Percentiles rank a stretch among this genome's conserved stretches.
These are phyloP conservation scores for Meteorus sp. DNA, from an alignment of 1,140 invertebrate genomes.

Conservation along the genomic window DNA sequence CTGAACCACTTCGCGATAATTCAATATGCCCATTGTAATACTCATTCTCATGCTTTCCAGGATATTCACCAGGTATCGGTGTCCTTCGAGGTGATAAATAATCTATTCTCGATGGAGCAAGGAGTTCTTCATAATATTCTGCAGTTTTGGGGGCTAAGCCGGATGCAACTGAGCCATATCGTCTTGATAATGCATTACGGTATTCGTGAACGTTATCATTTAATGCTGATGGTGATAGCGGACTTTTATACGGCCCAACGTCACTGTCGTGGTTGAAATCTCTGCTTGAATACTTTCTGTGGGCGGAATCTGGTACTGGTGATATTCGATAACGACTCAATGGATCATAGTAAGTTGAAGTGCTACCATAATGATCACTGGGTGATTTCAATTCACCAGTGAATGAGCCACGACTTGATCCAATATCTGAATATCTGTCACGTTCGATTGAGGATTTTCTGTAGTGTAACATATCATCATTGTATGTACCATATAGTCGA, in stretches of 20 bases:
- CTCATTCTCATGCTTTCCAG: slow-evolving; percentile 42
- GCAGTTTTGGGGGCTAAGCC: slow-evolving; percentile 43
- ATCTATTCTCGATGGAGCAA: slow-evolving; percentile 44
- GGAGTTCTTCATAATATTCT: slow-evolving; percentile 52
- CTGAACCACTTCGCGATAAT: slow-evolving; percentile 10
- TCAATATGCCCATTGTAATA: slow-evolving; percentile 39
- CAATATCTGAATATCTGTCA: slow-evolving; percentile 41
- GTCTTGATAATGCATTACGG: slow-evolving; percentile 36
- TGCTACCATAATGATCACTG: slow-evolving; percentile 30
- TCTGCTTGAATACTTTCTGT: slow-evolving; percentile 43
- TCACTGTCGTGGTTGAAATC: slow-evolving; percentile 40
- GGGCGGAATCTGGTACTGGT: slow-evolving; percentile 38
- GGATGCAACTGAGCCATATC: slow-evolving; percentile 41
- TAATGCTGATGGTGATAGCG: slow-evolving; percentile 19
- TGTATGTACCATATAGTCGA: slow-evolving; percentile 42
- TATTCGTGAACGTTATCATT: slow-evolving; percentile 22
- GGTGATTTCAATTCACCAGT: slow-evolving; percentile 38
- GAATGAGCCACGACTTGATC: slow-evolving; percentile 15
- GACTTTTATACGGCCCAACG: slow-evolving; percentile 29
- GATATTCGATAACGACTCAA: slow-evolving; percentile 42
- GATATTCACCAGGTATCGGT: slow-evolving; percentile 31
- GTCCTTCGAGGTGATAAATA: slow-evolving; percentile 35
- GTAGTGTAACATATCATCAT: slow-evolving; percentile 32
- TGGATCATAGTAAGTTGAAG: slow-evolving; percentile 44
- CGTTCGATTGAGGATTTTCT: slow-evolving; percentile 46